phyloP scores from a whole-genome alignment of 2,888 invertebrate species.

The Phaedon cochleariae region DNA sequence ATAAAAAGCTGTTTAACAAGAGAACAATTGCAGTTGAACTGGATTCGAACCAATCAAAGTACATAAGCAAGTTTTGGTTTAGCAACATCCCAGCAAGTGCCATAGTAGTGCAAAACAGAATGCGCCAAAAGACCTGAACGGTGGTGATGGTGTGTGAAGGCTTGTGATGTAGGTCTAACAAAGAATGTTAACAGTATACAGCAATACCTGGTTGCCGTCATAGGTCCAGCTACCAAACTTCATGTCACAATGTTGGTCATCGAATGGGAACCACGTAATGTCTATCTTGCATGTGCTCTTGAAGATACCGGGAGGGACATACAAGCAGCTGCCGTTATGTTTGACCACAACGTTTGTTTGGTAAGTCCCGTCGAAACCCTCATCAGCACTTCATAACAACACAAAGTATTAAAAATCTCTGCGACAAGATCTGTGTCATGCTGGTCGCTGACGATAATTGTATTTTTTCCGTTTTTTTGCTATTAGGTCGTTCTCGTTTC shows the following conservation, averaged over 20 bases:
- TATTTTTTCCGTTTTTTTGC: conserved; percentile 30
- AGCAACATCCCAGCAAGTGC: not conserved
- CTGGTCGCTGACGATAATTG: conserved; percentile 46
- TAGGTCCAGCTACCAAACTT: conserved; percentile 99
- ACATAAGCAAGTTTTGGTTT: not conserved
- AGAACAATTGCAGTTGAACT: too few species aligned
- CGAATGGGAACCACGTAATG: conserved; percentile 99
- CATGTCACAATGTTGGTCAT: conserved; percentile 99
- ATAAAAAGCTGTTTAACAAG: too few species aligned
- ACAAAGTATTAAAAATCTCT: conserved; percentile 59
- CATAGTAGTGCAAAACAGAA: conserved; percentile 14
- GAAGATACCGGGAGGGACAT: conserved; percentile 99
- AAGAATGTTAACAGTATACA: conserved; percentile 53
- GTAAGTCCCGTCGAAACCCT: conserved; percentile 99
- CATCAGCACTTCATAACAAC: conserved; percentile 89
- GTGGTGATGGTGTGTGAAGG: conserved; percentile 6
- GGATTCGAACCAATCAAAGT: too few species aligned
- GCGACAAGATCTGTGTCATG: conserved; percentile 48
- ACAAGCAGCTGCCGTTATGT: conserved; percentile 97
- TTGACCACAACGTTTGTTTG: conserved; percentile 99
- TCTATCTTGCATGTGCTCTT: conserved; percentile 99
- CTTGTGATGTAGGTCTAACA: conserved; percentile 33
- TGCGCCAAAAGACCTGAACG: conserved; percentile 6
- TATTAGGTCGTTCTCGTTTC: not conserved
- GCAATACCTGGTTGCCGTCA: conserved; percentile 91